These are phyloP conservation scores for Julus scanicus DNA, from an alignment of 2,888 invertebrate species.

Conservation along the genomic window DNA sequence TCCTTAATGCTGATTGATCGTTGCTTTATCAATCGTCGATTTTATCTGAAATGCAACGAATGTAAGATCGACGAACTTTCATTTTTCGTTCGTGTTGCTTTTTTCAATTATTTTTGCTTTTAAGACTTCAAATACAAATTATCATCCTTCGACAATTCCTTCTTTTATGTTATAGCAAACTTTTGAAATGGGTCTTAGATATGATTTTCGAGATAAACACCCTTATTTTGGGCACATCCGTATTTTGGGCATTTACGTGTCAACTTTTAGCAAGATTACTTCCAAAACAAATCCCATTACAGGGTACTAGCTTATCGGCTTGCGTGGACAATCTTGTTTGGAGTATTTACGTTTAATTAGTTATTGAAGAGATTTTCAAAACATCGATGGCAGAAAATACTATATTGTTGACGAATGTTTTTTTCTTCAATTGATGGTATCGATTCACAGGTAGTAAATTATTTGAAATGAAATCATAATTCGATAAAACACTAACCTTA, in stretches of 20 bases:
- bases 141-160: not conserved
- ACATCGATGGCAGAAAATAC: too few species aligned
- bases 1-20: conserved; percentile 6
- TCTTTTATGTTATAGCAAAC: not conserved
- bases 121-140: not conserved
- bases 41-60: not conserved
- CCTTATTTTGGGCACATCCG: not conserved
- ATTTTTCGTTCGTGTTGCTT: conserved; percentile 2
- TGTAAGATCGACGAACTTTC: not conserved
- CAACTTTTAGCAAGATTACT: too few species aligned
- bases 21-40: not conserved
- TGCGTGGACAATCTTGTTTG: too few species aligned
- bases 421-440: too few species aligned
- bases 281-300: too few species aligned
- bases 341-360: too few species aligned
- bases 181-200: not conserved
- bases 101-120: not conserved
- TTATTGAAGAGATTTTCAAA: too few species aligned
- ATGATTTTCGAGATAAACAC: not conserved
- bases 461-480: too few species aligned
- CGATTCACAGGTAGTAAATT: too few species aligned
- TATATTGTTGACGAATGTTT: too few species aligned
- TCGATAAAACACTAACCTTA: too few species aligned
- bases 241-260: not conserved
- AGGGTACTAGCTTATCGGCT: too few species aligned